These are phyloP conservation scores for Apantesis nais DNA, from an alignment of 2,888 invertebrate species.

Conservation along the genomic window DNA sequence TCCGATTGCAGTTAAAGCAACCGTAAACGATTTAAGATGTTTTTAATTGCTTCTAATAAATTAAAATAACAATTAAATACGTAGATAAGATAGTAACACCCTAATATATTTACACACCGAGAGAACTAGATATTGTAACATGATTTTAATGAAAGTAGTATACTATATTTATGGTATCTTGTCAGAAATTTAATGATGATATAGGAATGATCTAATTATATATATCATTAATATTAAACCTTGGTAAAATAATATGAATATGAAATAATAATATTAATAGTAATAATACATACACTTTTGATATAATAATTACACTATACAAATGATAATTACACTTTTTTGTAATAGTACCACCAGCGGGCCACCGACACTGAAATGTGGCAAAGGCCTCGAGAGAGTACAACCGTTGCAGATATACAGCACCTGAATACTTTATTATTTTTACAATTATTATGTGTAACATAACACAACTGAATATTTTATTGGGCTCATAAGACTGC, in stretches of 20 bases:
- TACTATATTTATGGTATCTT: too few relatives aligned
- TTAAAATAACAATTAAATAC: neutral
- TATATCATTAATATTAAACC: too few relatives aligned
- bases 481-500: neutral
- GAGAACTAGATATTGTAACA: too few relatives aligned
- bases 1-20: neutral
- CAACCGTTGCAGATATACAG: neutral
- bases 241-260: too few relatives aligned
- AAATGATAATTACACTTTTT: too few relatives aligned
- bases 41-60: neutral
- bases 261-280: too few relatives aligned
- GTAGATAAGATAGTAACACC: neutral
- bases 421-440: neutral
- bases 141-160: too few relatives aligned
- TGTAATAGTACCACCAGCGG: neutral
- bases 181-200: too few relatives aligned
- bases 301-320: too few relatives aligned
- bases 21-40: neutral
- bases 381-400: neutral
- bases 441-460: slow-evolving; percentile 13
- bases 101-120: neutral
- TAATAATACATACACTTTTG: too few relatives aligned
- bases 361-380: neutral
- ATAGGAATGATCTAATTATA: too few relatives aligned
- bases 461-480: neutral